Evolutionary conservation across 2,888 invertebrate species (phyloP), one percentile per base, ranked within the genome.

Genomic region (Mycogona germanica): DNA sequence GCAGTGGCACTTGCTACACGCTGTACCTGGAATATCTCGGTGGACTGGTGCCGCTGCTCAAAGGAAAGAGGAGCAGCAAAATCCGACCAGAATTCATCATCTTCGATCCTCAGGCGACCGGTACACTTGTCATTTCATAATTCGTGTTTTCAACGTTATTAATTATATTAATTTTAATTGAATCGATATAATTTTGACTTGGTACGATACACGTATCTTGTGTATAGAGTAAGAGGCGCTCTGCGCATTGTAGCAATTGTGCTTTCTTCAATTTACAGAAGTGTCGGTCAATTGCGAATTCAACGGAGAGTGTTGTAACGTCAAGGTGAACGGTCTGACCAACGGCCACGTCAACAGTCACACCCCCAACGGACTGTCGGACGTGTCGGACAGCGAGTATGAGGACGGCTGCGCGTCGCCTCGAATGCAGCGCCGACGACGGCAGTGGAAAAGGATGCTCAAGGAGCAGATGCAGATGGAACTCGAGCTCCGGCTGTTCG

Each of bases 71-170:
- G 57, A 93, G 91, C 57, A 95, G 95, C 70, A 96, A 96, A 73
- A 87, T 98, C 60, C 78, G 95, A 53, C 97, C 97, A 0, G 97
- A 97, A 72, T 98, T 98, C 71, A 91, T 97, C 55, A 96, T 98
- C 65, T 92, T 87, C 68, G 91, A 92, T 72, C 91, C 91, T 2
- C 87, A 91, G 71, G 55, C 40, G 7, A 42, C 51, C 21, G 54
- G 55, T 56, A 32, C 44, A 6, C 17, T 6, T 9, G 9, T 9
- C 29, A 2, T 48, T 4, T n/a, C 19, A 2, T 7, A 40, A 40
- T n/a, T n/a, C n/a, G n/a, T n/a, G n/a, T n/a, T n/a, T n/a, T n/a
- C n/a, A n/a, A n/a, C n/a, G n/a, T n/a, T n/a, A n/a, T n/a, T n/a
- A n/a, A n/a, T n/a, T n/a, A n/a, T n/a, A n/a, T n/a, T n/a, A n/a